Base-by-base conservation (phyloP, 2,888 invertebrate species). In the Hetaerina titia region DNA sequence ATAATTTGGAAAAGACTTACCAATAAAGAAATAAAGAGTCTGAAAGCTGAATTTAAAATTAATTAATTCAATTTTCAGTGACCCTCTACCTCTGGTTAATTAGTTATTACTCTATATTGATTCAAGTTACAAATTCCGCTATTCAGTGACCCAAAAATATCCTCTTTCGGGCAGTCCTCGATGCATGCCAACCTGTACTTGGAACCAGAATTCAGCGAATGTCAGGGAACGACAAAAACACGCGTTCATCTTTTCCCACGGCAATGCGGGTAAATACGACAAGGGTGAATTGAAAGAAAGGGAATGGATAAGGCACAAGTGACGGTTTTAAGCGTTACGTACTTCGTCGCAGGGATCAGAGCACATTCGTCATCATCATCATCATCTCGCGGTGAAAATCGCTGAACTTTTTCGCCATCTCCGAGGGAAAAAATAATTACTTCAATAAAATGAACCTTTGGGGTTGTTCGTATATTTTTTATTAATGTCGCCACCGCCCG, bases 341-440 rank as follows among this genome's bases (percentile, higher is more conserved):
- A 45, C 45, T 45, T 4, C 2, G 69, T 22, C 81, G 25, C 31
- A 31, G 25, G 31, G 81, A 81, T 81, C 81, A 81, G 81, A 4
- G n/a, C 81, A 31, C 31, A 81, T 31, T 81, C 31, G 81, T 81
- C 81, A 81, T 81, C 74, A 81, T 81, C 69, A 69, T 69, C 69
- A 69, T 69, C 69, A 22, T 22, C 81, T 81, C 19, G 25, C 81
- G 25, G 81, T 81, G 81, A 31, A 81, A 81, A 81, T 81, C 81
- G 31, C 81, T 31, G 25, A 81, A 81, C 81, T 81, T 81, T 81
- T 81, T 81, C 81, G 31, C 81, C 25, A 81, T 81, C 81, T 81
- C 81, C 0, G 4, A 8, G 11, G 5, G 13, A 13, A 31, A 81
- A 81, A 81, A 31, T 81, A 81, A 81, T 81, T 81, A 31, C 15